Evolutionary conservation across 1,140 invertebrate genomes (phyloP), one percentile per base, ranked within the genome.

Genomic region (Probaryconus sp.): DNA sequence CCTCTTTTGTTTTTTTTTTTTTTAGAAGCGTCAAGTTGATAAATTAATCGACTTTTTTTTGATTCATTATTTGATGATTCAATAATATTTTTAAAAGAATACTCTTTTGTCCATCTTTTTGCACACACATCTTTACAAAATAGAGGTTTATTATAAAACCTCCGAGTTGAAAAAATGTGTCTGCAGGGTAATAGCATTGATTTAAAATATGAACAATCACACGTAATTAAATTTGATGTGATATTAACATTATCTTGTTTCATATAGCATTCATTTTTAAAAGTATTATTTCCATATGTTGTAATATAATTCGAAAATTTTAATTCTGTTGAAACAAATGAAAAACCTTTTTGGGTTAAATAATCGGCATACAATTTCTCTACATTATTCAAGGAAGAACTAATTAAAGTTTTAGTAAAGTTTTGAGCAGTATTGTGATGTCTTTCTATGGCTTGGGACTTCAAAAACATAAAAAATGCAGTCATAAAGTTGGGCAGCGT

Each of bases 261-360:
- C 1, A 26, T 10, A 16, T 5, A 24, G 17, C 45, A 61, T 50
- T 48, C 35, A 30, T 7, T 2, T 11, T 37, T 60, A 0, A 47
- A 17, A 0, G 9, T 20, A 28, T 60, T n/a, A 13, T 38, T 3
- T 1, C 7, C 31, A 18, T 5, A 3, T 26, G 48, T 35, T 5
- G 45, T 50, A 1, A 61, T 48, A 7, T 40, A 18, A n/a, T 40
- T 30, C 5, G 45, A 48, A 2, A 17, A 40, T 6, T 50, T 28
- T 5, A 61, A 2, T 42, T 61, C 35, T 1, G 43, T 31, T 7
- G 42, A 40, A 30, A 61, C 10, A 31, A 40, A 61, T 9, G 58
- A 40, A 5, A 61, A 37, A 13, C 21, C 58, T 40, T 61, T 50
- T 21, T 40, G 0, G 6, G 58, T 61, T 20, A 61, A 42, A 21